Evolutionary conservation across 2,888 invertebrate species (phyloP).

Genomic region (Ophioninae sp.): DNA sequence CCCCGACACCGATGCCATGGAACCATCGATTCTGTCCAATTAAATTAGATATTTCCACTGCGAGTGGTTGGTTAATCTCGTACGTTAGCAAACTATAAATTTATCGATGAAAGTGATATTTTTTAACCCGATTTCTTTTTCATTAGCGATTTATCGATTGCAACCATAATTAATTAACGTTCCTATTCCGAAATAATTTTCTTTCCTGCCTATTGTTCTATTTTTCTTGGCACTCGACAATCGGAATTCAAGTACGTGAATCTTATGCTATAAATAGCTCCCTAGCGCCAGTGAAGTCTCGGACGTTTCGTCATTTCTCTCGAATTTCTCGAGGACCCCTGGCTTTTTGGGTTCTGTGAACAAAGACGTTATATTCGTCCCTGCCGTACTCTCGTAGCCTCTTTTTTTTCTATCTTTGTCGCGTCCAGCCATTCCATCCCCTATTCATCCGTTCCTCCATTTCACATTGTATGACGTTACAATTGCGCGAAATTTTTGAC

Average conservation of each 20-base stretch:
- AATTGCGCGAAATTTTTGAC: slow-evolving; percentile 1
- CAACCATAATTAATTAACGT: slow-evolving; percentile 22
- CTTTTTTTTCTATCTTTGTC: neutral
- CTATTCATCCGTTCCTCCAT: neutral
- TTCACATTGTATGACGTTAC: neutral
- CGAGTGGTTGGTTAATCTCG: neutral
- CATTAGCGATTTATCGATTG: slow-evolving; percentile 28
- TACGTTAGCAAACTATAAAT: neutral
- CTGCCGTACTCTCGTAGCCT: slow-evolving; percentile 16
- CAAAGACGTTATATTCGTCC: slow-evolving; percentile 60
- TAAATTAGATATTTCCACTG: neutral
- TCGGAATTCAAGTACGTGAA: slow-evolving; percentile 66
- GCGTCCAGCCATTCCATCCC: neutral
- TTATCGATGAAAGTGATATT: neutral
- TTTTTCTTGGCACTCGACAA: slow-evolving; percentile 69
- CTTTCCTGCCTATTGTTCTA: slow-evolving; percentile 63
- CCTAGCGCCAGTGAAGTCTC: slow-evolving; percentile 43
- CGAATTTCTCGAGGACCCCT: slow-evolving; percentile 44
- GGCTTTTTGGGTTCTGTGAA: slow-evolving; percentile 45
- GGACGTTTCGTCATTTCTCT: slow-evolving; percentile 59
- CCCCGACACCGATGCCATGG: neutral
- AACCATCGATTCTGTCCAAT: neutral
- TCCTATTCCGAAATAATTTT: slow-evolving; percentile 11
- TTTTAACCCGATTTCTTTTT: neutral
- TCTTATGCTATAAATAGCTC: slow-evolving; percentile 63